These are phyloP conservation scores for Gonatopus flavifemur DNA, from an alignment of 1,140 invertebrate genomes.

Conservation along the genomic window DNA sequence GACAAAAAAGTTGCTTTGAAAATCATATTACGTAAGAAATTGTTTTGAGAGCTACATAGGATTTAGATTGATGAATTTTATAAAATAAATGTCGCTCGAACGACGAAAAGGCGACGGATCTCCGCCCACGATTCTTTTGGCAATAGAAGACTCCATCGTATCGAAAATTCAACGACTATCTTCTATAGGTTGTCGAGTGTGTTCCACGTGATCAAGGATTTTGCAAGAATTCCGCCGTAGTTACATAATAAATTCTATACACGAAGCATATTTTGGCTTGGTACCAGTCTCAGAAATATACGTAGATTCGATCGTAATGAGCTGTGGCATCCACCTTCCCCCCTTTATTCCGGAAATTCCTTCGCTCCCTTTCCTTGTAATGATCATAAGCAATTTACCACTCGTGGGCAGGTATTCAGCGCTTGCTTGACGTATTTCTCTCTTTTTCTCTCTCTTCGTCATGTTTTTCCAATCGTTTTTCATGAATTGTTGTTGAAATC, in stretches of 20 bases:
- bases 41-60: no score
- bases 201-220: conserved; percentile 15
- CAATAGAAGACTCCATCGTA: no score
- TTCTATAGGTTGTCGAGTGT: conserved; percentile 6
- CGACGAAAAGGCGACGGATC: no score
- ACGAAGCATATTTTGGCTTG: conserved; percentile 23
- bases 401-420: no score
- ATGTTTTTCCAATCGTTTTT: neutral
- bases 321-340: conserved; percentile 20
- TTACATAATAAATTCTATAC: conserved; percentile 37
- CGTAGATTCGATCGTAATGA: conserved; percentile 34
- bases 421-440: no score
- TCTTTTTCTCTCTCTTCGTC: no score
- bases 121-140: no score
- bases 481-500: neutral
- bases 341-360: conserved; percentile 17
- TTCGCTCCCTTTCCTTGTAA: neutral
- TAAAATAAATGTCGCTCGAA: no score
- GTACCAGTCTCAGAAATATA: conserved; percentile 35
- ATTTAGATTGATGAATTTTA: no score
- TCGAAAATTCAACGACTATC: conserved; percentile 4
- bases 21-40: no score
- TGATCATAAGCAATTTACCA: no score
- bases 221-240: conserved; percentile 25
- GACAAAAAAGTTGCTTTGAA: no score